phyloP scores from a whole-genome alignment of 1,140 invertebrate species.

The Magallana angulata region DNA sequence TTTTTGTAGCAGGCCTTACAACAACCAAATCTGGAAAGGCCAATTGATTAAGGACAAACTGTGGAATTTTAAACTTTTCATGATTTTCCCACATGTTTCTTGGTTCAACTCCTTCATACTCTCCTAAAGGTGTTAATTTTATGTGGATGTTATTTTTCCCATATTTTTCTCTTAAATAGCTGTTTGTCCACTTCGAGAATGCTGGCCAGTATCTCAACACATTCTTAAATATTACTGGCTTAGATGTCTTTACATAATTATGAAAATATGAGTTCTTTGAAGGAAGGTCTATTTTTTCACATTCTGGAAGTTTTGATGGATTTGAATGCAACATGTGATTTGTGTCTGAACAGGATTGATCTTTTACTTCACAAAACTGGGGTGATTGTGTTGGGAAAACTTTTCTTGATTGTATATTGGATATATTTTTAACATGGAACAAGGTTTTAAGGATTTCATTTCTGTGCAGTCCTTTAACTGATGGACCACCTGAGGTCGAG shows the following conservation, averaged over 20 bases:
- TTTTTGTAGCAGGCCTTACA: slow-evolving; percentile 71
- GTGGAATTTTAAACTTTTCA: slow-evolving; percentile 69
- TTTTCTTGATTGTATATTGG: slow-evolving; percentile 36
- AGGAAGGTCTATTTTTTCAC: slow-evolving; percentile 68
- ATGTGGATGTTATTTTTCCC: slow-evolving; percentile 71
- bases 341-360: slow-evolving; percentile 13
- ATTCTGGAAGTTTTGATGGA: slow-evolving; percentile 60
- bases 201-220: slow-evolving; percentile 70
- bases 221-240: slow-evolving; percentile 74
- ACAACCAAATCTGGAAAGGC: slow-evolving; percentile 75
- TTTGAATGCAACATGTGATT: neutral
- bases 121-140: slow-evolving; percentile 73
- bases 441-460: slow-evolving; percentile 65
- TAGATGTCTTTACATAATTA: slow-evolving; percentile 72
- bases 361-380: slow-evolving; percentile 24
- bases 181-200: slow-evolving; percentile 73
- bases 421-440: slow-evolving; percentile 63
- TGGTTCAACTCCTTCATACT: slow-evolving; percentile 76
- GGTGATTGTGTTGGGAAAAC: neutral
- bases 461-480: slow-evolving; percentile 65
- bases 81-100: slow-evolving; percentile 69
- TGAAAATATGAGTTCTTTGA: slow-evolving; percentile 70
- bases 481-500: slow-evolving; percentile 59
- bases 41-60: slow-evolving; percentile 64
- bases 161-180: slow-evolving; percentile 68